Base-by-base conservation (phyloP, 2,113 vertebrate species). In the Heterotilapia buettikoferi region DNA sequence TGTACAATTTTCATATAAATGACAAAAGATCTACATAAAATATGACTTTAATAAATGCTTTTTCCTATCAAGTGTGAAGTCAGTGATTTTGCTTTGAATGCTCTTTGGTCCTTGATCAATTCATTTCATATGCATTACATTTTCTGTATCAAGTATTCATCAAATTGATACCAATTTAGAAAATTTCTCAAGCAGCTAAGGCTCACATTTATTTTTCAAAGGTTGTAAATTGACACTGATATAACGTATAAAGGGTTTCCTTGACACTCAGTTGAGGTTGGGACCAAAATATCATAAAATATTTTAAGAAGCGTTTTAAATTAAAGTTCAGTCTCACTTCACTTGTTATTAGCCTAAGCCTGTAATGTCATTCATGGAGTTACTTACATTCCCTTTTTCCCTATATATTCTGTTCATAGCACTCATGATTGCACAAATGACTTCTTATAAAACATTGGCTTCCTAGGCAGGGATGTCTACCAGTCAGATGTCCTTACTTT, bases 111-210 rank as follows among this genome's bases (percentile, higher is more conserved):
- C 79, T 85, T 80, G 82, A 92, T 94, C 73, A 85, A 84, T 93
- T 95, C 87, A 93, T 92, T 93, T 92, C 56, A 92, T 92, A 92
- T 93, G 92, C 95, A 96, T 95, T 94, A 89, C 91, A 92, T 94
- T 95, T 91, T 91, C 84, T 88, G 52, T 89, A 90, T 92, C 81
- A 92, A 90, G 85, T 92, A 93, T 93, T 93, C 84, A 89, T 90
- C 88, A 89, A 82, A 92, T 90, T 92, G 84, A 93, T 91, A 50
- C 6, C 73, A 82, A 89, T 88, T 85, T 86, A 43, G 9, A 71
- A 83, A 84, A 86, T 85, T 78, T 93, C 80, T 90, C 43, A 84
- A 36, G 83, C 80, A 88, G 66, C 82, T 88, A 84, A 5, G 61
- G 19, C 84, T 68, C 80, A 73, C 53, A 40, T 79, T 90, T 4